Base-by-base conservation (phyloP, 2,113 vertebrate genomes). In the Origma solitaria region DNA sequence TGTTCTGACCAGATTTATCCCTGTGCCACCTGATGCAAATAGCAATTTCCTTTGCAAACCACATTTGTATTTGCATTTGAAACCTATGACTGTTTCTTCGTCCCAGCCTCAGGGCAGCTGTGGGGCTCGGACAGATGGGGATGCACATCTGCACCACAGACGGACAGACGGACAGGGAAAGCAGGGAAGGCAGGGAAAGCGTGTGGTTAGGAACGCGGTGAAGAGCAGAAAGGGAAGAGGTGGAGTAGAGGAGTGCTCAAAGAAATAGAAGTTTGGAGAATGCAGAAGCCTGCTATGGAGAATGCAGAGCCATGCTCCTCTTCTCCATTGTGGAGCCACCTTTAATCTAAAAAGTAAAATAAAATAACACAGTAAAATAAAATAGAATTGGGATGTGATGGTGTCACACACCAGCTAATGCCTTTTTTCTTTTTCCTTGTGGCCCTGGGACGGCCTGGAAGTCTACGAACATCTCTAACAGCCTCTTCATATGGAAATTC, bases 171-270 rank as follows among this genome's bases (percentile, higher is more conserved):
- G 72, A 33, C 53, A 24, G 82, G 71, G n/a, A 19, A 28, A 33
- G 14, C 45, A 25, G 70, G 71, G n/a, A 19, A 28, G 28, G 14
- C 45, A 25, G 70, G 28, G 17, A 23, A 30, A 19, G 28, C 5
- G 1, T 2, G 10, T 1, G 1, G 9, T 20, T 3, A 1, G 35
- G 25, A 15, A 58, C 13, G 37, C 2, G 6, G 15, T 5, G 11
- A 11, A 2, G 13, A 38, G 47, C n/a, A 22, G 4, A 38, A 10
- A 10, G 51, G n/a, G 18, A 15, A 30, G 13, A 28, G 45, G 11
- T 3, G 13, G 21, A 1, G 13, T 1, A 6, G 22, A 38, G 69
- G 25, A 27, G 9, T 5, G 3, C 2, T 21, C 37, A 22, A 5
- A 50, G 6, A 60, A 6, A 1, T 0, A 14, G 13, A 14, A 37